Evolutionary conservation across 1,140 invertebrate species (phyloP).

Genomic region (Pseudomyrmex pallidus): DNA sequence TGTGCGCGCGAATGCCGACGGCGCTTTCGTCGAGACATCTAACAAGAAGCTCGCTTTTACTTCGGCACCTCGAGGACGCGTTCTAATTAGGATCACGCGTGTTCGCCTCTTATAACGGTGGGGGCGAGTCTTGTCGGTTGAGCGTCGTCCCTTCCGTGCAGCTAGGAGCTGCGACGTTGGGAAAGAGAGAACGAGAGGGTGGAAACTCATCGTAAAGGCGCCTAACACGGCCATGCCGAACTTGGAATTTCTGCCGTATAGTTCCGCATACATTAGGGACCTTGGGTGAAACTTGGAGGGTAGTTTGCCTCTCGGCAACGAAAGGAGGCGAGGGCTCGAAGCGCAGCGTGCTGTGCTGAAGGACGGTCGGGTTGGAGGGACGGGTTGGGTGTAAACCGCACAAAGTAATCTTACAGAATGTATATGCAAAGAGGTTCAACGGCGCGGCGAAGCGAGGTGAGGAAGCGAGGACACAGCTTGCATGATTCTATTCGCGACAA

Average conservation of each 20-base stretch:
- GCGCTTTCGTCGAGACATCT: constrained; percentile 47
- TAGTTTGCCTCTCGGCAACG: constrained; percentile 81
- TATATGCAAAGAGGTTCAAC: constrained; percentile 85
- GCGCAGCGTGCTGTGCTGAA: constrained; percentile 66
- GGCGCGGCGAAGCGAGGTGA: constrained; percentile 61
- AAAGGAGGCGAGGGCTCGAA: constrained; percentile 67
- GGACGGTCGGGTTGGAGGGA: constrained; percentile 60
- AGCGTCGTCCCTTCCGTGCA: constrained; percentile 57
- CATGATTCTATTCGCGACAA: constrained; percentile 82
- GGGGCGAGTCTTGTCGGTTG: constrained; percentile 71
- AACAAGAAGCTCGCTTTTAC: constrained; percentile 78
- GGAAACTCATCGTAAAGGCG: constrained; percentile 79
- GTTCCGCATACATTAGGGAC: constrained; percentile 85
- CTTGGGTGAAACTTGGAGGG: constrained; percentile 76
- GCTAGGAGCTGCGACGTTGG: background rate
- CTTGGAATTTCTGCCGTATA: constrained; percentile 82
- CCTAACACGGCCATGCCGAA: constrained; percentile 80
- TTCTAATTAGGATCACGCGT: constrained; percentile 85
- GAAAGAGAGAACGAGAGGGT: constrained; percentile 57
- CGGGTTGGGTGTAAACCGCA: constrained; percentile 84
- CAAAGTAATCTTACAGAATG: constrained; percentile 86
- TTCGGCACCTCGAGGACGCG: constrained; percentile 79
- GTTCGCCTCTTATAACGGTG: constrained; percentile 74
- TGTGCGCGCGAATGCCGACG: constrained; percentile 40
- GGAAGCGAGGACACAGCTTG: constrained; percentile 82